Conservation (phyloP, 1,140 invertebrate species). For the Macrobrachium rosenbergii region DNA sequence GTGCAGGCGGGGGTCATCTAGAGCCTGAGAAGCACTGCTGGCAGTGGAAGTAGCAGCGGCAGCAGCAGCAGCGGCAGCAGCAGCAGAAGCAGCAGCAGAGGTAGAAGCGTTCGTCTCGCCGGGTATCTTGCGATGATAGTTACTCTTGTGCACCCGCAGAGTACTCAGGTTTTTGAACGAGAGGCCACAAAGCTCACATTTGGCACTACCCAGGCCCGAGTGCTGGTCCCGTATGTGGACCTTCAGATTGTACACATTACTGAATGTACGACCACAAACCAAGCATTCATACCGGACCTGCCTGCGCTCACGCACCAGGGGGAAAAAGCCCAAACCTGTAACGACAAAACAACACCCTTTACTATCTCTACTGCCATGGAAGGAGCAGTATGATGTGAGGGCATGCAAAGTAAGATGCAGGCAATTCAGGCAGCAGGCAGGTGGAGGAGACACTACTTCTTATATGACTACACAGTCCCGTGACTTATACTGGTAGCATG, state of each 20-base stretch:
- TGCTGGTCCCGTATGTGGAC: constrained; percentile 60
- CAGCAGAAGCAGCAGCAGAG: constrained; percentile 29
- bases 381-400: constrained; percentile 49
- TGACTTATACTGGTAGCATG: constrained; percentile 53
- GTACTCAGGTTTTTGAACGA: constrained; percentile 65
- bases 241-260: constrained; percentile 62
- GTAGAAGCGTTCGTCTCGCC: constrained; percentile 6
- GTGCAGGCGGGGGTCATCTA: constrained; percentile 56
- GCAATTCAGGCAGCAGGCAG: constrained; percentile 59
- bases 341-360: constrained; percentile 62
- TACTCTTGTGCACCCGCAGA: constrained; percentile 65
- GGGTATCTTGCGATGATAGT: constrained; percentile 57
- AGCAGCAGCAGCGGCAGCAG: constrained; percentile 38
- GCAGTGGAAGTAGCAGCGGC: constrained; percentile 36
- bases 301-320: constrained; percentile 58
- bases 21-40: constrained; percentile 16
- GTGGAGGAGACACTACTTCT: constrained; percentile 4
- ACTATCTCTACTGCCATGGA: constrained; percentile 58
- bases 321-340: constrained; percentile 63
- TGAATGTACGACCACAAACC: constrained; percentile 61
- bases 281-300: constrained; percentile 62
- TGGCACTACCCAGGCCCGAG: constrained; percentile 57
- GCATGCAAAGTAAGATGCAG: constrained; percentile 60
- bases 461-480: constrained; percentile 49
- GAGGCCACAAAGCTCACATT: constrained; percentile 64